phyloP scores from a whole-genome alignment of 1,140 invertebrate genomes.

The Harlomillsia oculata region DNA sequence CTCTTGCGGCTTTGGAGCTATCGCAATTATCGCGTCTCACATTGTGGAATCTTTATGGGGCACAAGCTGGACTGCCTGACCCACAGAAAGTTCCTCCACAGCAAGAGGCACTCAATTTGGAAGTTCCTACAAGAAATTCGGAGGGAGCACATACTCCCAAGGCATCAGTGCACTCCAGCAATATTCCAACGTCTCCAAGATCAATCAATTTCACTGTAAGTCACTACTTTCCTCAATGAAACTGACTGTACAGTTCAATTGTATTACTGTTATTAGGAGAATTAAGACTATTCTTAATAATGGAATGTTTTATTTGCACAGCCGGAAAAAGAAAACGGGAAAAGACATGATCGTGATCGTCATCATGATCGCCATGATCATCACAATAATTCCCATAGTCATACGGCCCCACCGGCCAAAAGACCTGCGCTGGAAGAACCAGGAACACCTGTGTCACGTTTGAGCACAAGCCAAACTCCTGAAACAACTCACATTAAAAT shows the following conservation, averaged over 20 bases:
- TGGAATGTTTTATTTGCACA: no score
- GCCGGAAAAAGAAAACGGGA: constrained; percentile 47
- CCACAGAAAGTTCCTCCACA: constrained; percentile 41
- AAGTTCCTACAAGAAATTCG: constrained; percentile 40
- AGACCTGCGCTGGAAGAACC: constrained; percentile 42
- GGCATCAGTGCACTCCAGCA: constrained; percentile 13
- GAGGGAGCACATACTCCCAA: constrained; percentile 38
- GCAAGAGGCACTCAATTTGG: constrained; percentile 53
- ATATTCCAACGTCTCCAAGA: constrained; percentile 24
- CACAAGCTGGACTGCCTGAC: constrained; percentile 48
- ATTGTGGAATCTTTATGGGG: constrained; percentile 66
- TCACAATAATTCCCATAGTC: constrained; percentile 34
- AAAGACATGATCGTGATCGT: constrained; percentile 49
- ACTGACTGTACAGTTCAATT: neutral
- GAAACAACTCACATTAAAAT: constrained; percentile 76
- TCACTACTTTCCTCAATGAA: neutral
- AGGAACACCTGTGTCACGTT: constrained; percentile 40
- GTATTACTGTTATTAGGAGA: no score
- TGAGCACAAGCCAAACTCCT: neutral
- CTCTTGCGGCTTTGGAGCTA: constrained; percentile 59
- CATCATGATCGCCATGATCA: constrained; percentile 45
- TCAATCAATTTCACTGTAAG: constrained; percentile 20
- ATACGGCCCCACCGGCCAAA: constrained; percentile 40
- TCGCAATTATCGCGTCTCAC: constrained; percentile 63
- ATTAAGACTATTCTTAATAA: no score